Base-by-base conservation (phyloP, 2,797 vertebrate species). In the Gastrophryne carolinensis region DNA sequence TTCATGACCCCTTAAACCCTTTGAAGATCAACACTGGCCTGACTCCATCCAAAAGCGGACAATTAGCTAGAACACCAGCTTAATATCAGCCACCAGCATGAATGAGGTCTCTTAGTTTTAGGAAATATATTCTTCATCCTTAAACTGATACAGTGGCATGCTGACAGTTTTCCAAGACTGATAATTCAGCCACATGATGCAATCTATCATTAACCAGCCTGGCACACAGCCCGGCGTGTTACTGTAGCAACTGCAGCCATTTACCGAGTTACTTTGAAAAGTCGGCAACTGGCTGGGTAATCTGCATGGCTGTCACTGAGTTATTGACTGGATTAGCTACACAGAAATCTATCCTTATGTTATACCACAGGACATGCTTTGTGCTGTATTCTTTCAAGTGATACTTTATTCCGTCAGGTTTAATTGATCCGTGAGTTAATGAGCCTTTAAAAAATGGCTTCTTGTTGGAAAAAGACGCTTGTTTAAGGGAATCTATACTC, bases 161-260 rank as follows among this genome's bases (percentile, higher is more conserved):
- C 47, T 53, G 65, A 67, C 50, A 67, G 47, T 52, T 67, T 53
- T 67, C 49, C 49, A 49, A 65, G 26, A 50, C 62, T 13, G 62
- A 65, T 65, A 65, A 65, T 65, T 41, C 32, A 67, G 52, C 47
- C 35, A 54, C 65, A 67, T 53, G 49, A 54, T 67, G 35, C 65
- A 39, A 67, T 54, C n/a, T 67, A 67, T 67, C 65, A 53, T 50
- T 53, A 53, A 52, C 47, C 32, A 37, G 49, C 65, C 24, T 67
- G 49, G 65, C 47, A 67, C 19, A 37, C 52, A 54, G 52, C 65
- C 49, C 65, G 5, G 65, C 9, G 24, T 53, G 49, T 67, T 53
- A 53, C 65, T 67, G 32, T 67, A 34, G 47, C 65, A 67, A 65
- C 62, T 17, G 21, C 27, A 65, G 29, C 44, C 29, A 65, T 65